A percentile compares a stretch with the other conserved stretches of the same genome.
These are phyloP conservation scores for Sebastes matsubarae DNA, from an alignment of 2,797 vertebrate species.

Conservation along the genomic window DNA sequence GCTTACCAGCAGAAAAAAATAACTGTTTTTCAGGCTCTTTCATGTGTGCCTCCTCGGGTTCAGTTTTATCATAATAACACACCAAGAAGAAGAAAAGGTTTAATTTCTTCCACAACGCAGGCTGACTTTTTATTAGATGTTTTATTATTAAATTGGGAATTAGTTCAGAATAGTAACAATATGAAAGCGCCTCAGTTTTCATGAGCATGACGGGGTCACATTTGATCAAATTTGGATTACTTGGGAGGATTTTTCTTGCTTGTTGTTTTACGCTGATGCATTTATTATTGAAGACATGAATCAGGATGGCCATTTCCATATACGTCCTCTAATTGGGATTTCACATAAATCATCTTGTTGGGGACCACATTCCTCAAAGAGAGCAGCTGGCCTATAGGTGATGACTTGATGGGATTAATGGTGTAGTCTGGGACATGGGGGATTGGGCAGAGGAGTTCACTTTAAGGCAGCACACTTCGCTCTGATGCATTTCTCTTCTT, in stretches of 20 bases:
- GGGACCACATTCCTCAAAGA: conserved; percentile 38
- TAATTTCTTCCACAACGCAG: conserved; percentile 63
- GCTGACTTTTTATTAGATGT: conserved; percentile 59
- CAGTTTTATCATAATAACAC: conserved; percentile 70
- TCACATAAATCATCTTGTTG: conserved; percentile 31
- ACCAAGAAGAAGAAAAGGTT: conserved; percentile 61
- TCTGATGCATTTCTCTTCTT: conserved; percentile 64
- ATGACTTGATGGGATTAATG: conserved; percentile 69
- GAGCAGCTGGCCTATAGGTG: conserved; percentile 55
- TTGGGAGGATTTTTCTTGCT: not conserved
- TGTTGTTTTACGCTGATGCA: conserved; percentile 7
- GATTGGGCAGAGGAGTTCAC: conserved; percentile 54
- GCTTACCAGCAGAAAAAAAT: conserved; percentile 68
- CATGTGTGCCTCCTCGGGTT: conserved; percentile 43
- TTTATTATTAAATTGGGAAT: conserved; percentile 76
- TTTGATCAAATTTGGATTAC: conserved; percentile 53
- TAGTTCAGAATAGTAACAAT: conserved; percentile 62
- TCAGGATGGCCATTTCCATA: not conserved
- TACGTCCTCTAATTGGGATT: conserved; percentile 22
- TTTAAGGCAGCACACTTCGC: conserved; percentile 28
- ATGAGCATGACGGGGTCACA: conserved; percentile 44
- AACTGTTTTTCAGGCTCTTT: conserved; percentile 55
- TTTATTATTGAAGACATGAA: conserved; percentile 29
- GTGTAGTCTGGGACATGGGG: conserved; percentile 52
- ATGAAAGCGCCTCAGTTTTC: conserved; percentile 47